A percentile compares a stretch with the other conserved stretches of the same genome.
phyloP scores from a whole-genome alignment of 1,140 invertebrate species.

The Eriosoma lanigerum region DNA sequence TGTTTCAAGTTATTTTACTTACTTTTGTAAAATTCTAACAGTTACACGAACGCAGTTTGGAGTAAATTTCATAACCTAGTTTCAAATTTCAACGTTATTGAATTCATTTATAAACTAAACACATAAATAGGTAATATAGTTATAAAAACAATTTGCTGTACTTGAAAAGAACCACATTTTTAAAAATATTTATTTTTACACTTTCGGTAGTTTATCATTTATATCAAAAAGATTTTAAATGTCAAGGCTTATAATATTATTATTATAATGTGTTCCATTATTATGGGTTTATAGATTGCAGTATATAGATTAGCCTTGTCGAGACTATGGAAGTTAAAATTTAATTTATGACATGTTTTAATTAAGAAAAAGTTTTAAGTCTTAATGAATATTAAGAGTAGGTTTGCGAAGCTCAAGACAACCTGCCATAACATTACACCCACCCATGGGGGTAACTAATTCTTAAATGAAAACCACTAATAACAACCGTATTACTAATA shows the following conservation, averaged over 20 bases:
- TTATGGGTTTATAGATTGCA: background rate
- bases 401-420: background rate
- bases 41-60: no score
- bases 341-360: conserved; percentile 33
- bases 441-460: background rate
- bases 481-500: no score
- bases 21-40: no score
- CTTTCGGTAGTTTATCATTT: background rate
- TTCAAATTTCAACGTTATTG: no score
- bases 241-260: background rate
- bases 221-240: background rate
- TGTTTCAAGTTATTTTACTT: no score
- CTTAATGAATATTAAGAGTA: background rate
- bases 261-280: background rate
- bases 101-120: no score
- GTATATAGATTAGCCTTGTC: conserved; percentile 13
- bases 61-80: no score
- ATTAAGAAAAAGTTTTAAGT: conserved; percentile 23
- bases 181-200: no score
- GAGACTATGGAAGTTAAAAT: background rate
- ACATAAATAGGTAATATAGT: no score
- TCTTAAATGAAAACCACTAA: background rate
- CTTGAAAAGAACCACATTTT: no score
- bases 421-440: background rate
- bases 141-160: no score